Evolutionary conservation across 2,888 invertebrate genomes (phyloP), one percentile per base, ranked within the genome.

Genomic region (Ischnura elegans): DNA sequence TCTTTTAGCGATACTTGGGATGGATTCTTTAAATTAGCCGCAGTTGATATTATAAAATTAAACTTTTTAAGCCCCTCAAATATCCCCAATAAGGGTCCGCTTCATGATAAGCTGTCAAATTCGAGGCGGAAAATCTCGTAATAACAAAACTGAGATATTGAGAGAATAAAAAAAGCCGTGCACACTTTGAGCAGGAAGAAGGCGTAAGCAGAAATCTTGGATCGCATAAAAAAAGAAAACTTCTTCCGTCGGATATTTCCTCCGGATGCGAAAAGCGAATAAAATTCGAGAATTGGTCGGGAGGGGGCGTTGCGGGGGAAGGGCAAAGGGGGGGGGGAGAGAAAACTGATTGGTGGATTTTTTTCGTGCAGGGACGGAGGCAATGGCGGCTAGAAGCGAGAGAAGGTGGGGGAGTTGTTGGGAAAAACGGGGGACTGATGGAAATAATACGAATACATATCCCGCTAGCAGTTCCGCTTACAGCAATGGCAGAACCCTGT

Each of bases 261-360:
- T n/a, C 55, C n/a, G 66, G 46, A 43, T 43, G 43, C 43, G 61
- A 66, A 61, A 86, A 43, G 21, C 45, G 86, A 45, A 90, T 90
- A 90, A 90, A 90, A 90, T 66, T 66, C 42, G 90, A 61, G 87
- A 87, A 87, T 87, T 51, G 87, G 87, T 47, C 13, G 13, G 87
- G 87, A n/a, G n/a, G n/a, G n/a, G n/a, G 36, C 36, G n/a, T n/a
- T 21, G 66, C 43, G n/a, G 47, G 90, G 19, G 45, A 86, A n/a
- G 76, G 76, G 86, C 3, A 25, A 29, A 47, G 51, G 55, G 43
- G 90, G 36, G 45, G 25, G 51, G 42, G 85, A 85, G 86, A 43
- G 86, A 43, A 86, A 86, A 86, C 86, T 90, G 90, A 90, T 90
- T 90, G 90, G 61, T 51, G 36, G 51, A 42, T 87, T 87, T 87